Evolutionary conservation across 2,888 invertebrate genomes (phyloP).

Genomic region (Ferdinandea cuprea): DNA sequence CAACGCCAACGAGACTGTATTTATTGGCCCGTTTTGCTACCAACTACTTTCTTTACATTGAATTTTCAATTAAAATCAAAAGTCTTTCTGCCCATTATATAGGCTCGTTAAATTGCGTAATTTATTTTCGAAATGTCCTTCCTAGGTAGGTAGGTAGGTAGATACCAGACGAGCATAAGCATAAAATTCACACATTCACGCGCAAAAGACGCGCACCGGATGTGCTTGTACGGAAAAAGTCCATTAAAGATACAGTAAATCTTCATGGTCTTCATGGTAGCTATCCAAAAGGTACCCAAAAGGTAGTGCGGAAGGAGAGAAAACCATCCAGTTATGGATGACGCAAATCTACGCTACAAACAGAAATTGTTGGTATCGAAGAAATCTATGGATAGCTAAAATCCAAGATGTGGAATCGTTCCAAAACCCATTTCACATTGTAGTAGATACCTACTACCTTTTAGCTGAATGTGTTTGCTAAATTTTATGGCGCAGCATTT

Average conservation of each 20-base stretch:
- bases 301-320: background rate
- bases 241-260: slow-evolving; percentile 60
- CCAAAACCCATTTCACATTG: slow-evolving; percentile 38
- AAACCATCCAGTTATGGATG: background rate
- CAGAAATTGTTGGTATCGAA: too few relatives aligned
- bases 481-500: slow-evolving; percentile 56
- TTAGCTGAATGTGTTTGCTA: slow-evolving; percentile 65
- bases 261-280: slow-evolving; percentile 52
- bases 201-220: slow-evolving; percentile 38
- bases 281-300: slow-evolving; percentile 1
- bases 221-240: slow-evolving; percentile 58
- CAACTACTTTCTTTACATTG: slow-evolving; percentile 27
- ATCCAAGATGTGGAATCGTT: slow-evolving; percentile 8
- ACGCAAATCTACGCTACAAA: too few relatives aligned
- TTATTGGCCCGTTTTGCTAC: background rate
- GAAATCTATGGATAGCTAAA: too few relatives aligned
- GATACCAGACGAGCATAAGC: background rate
- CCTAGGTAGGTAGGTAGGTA: too few relatives aligned
- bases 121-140: slow-evolving; percentile 39
- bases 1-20: slow-evolving; percentile 22
- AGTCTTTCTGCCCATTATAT: slow-evolving; percentile 10
- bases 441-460: slow-evolving; percentile 37
- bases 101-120: slow-evolving; percentile 53
- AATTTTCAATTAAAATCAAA: slow-evolving; percentile 59
- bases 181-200: slow-evolving; percentile 21